Percentiles rank a stretch among this genome's conserved stretches.
Evolutionary conservation across 92 coral and sea anemone genomes (phyloP).

Genomic region (Micromussa lordhowensis): DNA sequence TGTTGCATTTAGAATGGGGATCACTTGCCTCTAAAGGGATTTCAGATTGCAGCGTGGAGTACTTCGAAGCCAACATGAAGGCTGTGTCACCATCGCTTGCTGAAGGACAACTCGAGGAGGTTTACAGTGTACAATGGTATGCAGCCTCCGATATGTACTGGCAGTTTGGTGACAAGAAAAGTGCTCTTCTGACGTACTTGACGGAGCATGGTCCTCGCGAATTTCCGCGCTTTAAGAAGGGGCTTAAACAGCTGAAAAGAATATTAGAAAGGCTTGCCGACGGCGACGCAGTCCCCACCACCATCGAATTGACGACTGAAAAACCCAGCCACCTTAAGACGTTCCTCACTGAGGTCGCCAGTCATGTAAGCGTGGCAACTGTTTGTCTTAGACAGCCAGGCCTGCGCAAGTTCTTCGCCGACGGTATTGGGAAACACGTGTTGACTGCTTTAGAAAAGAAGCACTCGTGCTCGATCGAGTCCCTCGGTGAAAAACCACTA

Average conservation of each 20-base stretch:
- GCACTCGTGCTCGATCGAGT: conserved; percentile 24
- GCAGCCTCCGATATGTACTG: conserved; percentile 26
- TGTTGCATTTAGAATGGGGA: neutral
- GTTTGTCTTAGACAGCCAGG: conserved; percentile 36
- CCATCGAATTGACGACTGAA: neutral
- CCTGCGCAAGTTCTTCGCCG: conserved; percentile 14
- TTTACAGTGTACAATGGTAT: conserved; percentile 24
- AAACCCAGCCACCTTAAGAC: neutral
- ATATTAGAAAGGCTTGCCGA: neutral
- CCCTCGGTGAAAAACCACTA: neutral
- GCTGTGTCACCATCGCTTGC: neutral
- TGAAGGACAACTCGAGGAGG: conserved; percentile 16
- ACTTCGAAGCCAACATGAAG: neutral
- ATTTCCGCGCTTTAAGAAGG: conserved; percentile 26
- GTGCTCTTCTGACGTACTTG: conserved; percentile 12
- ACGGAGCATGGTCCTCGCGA: conserved; percentile 14
- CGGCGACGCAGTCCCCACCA: neutral
- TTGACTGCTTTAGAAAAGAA: neutral
- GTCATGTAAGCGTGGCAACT: conserved; percentile 21
- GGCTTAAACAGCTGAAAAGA: conserved; percentile 9
- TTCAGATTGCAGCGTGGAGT: neutral
- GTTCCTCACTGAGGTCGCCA: conserved; percentile 9
- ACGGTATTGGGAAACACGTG: conserved; percentile 25
- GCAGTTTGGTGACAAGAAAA: conserved; percentile 4
- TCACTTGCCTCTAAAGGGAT: neutral